Evolutionary conservation across 2,113 vertebrate genomes (phyloP).

Genomic region (Oryzias javanicus): DNA sequence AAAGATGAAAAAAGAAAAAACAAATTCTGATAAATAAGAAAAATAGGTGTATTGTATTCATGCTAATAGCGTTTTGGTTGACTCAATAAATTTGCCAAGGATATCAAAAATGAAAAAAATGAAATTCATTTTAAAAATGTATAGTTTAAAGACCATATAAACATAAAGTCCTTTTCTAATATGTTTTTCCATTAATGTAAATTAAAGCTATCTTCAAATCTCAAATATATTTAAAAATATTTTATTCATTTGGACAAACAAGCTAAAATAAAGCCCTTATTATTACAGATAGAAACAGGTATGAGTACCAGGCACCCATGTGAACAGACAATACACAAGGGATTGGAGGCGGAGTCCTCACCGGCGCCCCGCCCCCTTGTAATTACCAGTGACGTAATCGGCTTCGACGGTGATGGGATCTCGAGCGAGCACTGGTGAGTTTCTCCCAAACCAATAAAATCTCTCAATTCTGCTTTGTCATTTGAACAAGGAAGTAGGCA

Average conservation of each 20-base stretch:
- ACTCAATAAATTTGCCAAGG: neutral
- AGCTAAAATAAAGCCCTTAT: too few species aligned
- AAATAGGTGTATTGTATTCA: neutral
- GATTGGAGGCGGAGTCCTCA: neutral
- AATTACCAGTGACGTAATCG: conserved; percentile 27
- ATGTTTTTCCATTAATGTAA: too few species aligned
- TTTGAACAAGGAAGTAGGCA: conserved; percentile 63
- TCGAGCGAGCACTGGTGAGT: conserved; percentile 77
- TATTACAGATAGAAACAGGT: neutral
- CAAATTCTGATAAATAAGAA: neutral
- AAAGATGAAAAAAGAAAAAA: too few species aligned
- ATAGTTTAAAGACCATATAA: too few species aligned
- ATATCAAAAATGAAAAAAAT: neutral
- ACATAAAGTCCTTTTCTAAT: too few species aligned
- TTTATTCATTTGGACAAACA: too few species aligned
- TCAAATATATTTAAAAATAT: too few species aligned
- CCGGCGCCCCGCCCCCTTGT: conserved; percentile 14
- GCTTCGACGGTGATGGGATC: conserved; percentile 63
- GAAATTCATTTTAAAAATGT: too few species aligned
- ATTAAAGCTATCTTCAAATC: too few species aligned
- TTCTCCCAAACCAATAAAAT: conserved; percentile 74
- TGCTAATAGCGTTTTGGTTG: neutral
- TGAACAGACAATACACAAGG: too few species aligned
- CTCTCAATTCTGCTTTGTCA: conserved; percentile 49
- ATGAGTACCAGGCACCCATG: neutral